Conservation (phyloP, 2,888 invertebrate genomes). For the Dioctria linearis region DNA sequence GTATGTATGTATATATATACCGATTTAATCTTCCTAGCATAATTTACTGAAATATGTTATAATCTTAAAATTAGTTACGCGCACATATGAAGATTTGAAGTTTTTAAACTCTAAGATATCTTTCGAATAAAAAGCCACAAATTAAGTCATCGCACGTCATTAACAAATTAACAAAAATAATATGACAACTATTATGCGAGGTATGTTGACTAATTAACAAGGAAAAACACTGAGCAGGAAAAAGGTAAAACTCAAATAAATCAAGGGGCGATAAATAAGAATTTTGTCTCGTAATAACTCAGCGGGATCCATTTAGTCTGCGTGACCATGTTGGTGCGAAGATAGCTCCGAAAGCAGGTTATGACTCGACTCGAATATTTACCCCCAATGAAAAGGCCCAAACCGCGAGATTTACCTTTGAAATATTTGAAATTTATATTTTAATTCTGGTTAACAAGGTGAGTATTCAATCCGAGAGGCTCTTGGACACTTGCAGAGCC, state of each 20-base stretch:
- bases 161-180: constrained; percentile 66
- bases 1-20: no score
- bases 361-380: constrained; percentile 12
- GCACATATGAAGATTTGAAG: no score
- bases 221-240: constrained; percentile 62
- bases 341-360: constrained; percentile 36
- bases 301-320: constrained; percentile 69
- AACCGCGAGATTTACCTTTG: constrained; percentile 49
- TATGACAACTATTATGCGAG: constrained; percentile 71
- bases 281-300: constrained; percentile 71
- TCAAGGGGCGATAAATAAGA: constrained; percentile 71
- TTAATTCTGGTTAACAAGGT: constrained; percentile 58
- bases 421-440: constrained; percentile 58
- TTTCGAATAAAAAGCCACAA: background rate
- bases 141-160: constrained; percentile 44
- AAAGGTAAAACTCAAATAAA: constrained; percentile 66
- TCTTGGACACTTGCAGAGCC: constrained; percentile 26
- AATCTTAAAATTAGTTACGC: no score
- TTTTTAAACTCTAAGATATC: no score
- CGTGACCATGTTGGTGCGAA: constrained; percentile 19
- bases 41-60: no score
- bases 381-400: constrained; percentile 28
- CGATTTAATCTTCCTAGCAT: no score
- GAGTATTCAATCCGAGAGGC: constrained; percentile 52
- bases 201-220: constrained; percentile 71